Base-by-base conservation (phyloP, 2,797 vertebrate genomes). In the Margarornis squamiger region DNA sequence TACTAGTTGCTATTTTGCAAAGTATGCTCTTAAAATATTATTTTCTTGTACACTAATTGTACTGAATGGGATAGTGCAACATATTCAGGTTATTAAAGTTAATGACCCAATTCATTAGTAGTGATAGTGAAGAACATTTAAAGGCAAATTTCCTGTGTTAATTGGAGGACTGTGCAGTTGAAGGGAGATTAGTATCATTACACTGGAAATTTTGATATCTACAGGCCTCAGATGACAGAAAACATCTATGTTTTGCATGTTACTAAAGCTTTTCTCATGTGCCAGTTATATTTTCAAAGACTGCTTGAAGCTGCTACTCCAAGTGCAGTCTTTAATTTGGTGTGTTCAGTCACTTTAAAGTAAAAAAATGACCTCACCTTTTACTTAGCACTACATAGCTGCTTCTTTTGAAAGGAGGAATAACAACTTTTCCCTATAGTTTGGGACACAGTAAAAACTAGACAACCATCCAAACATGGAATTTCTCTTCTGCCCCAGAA, bases 111-210 rank as follows among this genome's bases (percentile, higher is more conserved):
- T 95, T 49, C 82, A 86, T 96, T 96, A 83, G 62, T 76, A 89
- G 88, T 59, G 84, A 73, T 77, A 92, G 49, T 49, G 45, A 96
- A 94, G 77, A 67, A 75, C 81, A 83, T 58, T 41, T 30, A n/a
- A 95, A 95, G 90, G 74, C 39, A 96, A 73, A 94, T 93, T 87
- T 93, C 82, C 68, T 86, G 14, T 86, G 96, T 97, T 96, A 96
- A 96, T 90, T 94, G 85, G 39, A 79, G 34, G 23, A 27, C 68
- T 78, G 52, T 87, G 46, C 1, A 3, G 22, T 46, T 92, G 49
- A 73, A 93, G 63, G 61, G 55, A 84, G 26, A 26, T 91, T 59
- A 94, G 38, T 68, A 82, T 41, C 38, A 86, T 91, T 93, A 78
- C 1, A 4, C 70, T 92, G 76, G 49, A 93, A 94, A 54, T 78